These are phyloP conservation scores for Anthonomus grandis DNA, from an alignment of 1,140 invertebrate genomes.

Conservation along the genomic window DNA sequence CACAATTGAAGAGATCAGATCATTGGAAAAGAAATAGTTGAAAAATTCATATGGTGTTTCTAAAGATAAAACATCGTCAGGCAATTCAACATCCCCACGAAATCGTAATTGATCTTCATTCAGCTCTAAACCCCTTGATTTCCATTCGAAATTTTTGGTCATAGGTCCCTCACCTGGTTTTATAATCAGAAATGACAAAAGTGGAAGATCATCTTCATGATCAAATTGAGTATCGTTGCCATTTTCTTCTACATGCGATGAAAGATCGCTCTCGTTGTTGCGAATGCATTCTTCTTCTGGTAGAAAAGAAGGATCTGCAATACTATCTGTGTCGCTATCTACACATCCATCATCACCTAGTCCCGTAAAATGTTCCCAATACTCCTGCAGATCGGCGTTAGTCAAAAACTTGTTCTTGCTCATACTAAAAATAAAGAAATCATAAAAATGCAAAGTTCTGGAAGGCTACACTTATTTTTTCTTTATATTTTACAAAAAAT, in stretches of 20 bases:
- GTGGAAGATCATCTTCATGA: too few relatives aligned
- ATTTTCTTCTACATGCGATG: background rate
- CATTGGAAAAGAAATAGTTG: constrained; percentile 27
- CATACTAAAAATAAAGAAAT: too few relatives aligned
- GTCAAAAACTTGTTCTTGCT: too few relatives aligned
- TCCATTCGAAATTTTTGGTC: background rate
- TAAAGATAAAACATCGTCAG: constrained; percentile 4
- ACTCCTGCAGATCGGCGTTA: too few relatives aligned
- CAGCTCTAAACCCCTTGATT: constrained; percentile 13
- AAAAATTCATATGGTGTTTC: constrained; percentile 32
- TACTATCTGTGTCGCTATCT: background rate
- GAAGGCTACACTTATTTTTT: too few relatives aligned
- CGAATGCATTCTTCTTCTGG: background rate
- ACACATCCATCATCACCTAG: too few relatives aligned
- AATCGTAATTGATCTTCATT: constrained; percentile 29
- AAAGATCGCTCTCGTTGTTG: background rate
- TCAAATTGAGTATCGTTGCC: too few relatives aligned
- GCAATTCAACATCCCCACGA: constrained; percentile 6
- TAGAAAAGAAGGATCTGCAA: background rate
- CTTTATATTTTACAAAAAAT: too few relatives aligned
- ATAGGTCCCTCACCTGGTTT: background rate
- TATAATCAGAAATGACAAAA: background rate
- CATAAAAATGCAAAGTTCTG: too few relatives aligned
- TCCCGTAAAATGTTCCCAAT: too few relatives aligned
- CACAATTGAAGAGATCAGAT: constrained; percentile 8